Percentiles rank a stretch among this genome's conserved stretches.
Evolutionary conservation across 64 coral and sea anemone species (phyloP).

Genomic region (Montipora cactus): DNA sequence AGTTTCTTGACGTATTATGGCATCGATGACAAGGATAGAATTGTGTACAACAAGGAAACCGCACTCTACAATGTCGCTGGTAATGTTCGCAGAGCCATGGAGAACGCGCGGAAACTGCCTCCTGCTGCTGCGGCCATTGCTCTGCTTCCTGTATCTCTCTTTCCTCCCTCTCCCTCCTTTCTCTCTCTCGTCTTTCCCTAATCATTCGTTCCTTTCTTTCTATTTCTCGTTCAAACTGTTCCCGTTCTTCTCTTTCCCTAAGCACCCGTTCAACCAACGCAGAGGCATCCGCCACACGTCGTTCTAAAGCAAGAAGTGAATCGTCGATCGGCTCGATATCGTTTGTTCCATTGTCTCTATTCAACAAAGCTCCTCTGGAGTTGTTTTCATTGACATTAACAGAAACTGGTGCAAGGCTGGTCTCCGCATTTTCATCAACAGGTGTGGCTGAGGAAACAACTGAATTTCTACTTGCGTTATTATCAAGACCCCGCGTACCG

Average conservation of each 20-base stretch:
- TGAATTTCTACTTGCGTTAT: neutral
- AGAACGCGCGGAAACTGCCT: neutral
- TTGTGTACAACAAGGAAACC: slow-evolving; percentile 62
- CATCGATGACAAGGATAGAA: slow-evolving; percentile 62
- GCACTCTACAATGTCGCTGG: slow-evolving; percentile 50
- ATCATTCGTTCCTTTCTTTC: slow-evolving; percentile 36
- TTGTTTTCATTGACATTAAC: neutral
- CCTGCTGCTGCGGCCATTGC: slow-evolving; percentile 4
- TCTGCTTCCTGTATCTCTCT: slow-evolving; percentile 8
- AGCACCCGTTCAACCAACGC: neutral
- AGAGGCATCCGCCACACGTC: neutral
- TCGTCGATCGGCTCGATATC: neutral
- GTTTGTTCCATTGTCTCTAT: slow-evolving; percentile 8
- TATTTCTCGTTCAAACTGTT: slow-evolving; percentile 20
- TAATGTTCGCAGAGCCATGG: slow-evolving; percentile 59
- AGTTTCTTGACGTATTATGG: slow-evolving; percentile 56
- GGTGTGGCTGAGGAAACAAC: neutral
- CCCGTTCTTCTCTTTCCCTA: slow-evolving; percentile 7
- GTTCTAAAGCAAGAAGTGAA: neutral
- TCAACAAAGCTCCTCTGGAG: neutral
- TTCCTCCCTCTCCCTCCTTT: neutral
- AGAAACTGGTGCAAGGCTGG: neutral
- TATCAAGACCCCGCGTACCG: fast-evolving
- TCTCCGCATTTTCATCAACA: neutral
- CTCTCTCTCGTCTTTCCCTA: neutral